Evolutionary conservation across 2,888 invertebrate genomes (phyloP).

Genomic region (Yponomeuta sedellus): DNA sequence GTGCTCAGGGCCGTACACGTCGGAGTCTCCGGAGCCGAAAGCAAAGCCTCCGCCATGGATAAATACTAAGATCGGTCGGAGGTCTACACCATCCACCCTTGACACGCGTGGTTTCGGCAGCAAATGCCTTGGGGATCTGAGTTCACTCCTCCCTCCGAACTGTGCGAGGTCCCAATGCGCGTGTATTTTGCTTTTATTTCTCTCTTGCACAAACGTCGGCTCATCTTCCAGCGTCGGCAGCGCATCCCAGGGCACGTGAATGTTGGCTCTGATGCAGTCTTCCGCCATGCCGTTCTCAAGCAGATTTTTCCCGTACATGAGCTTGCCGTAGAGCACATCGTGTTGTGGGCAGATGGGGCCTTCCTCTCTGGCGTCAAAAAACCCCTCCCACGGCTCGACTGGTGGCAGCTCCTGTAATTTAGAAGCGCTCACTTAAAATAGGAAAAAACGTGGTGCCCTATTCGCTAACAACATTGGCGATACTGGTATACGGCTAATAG

Average conservation of each 20-base stretch:
- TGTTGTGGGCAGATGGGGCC: conserved; percentile 78
- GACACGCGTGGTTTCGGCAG: conserved; percentile 23
- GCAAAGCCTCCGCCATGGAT: conserved; percentile 66
- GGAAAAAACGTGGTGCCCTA: not conserved
- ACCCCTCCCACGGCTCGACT: conserved; percentile 63
- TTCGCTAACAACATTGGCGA: too few species aligned
- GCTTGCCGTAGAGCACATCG: conserved; percentile 52
- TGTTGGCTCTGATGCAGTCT: conserved; percentile 58
- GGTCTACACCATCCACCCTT: not conserved
- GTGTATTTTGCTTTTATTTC: not conserved
- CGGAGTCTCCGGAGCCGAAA: conserved; percentile 58
- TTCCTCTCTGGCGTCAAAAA: conserved; percentile 73
- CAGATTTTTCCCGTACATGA: conserved; percentile 39
- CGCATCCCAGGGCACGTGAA: conserved; percentile 49
- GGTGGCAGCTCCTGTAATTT: conserved; percentile 70
- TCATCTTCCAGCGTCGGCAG: conserved; percentile 25
- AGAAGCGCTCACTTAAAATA: not conserved
- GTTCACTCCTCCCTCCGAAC: not conserved
- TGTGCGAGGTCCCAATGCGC: not conserved
- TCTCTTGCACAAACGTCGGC: not conserved
- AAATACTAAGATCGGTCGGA: conserved; percentile 54
- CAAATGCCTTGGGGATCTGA: conserved; percentile 24
- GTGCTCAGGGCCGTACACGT: conserved; percentile 58
- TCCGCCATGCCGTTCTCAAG: conserved; percentile 57
- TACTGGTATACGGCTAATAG: too few species aligned